phyloP scores from a whole-genome alignment of 2,888 invertebrate species.

The Imbricaverruca yamaguchii region DNA sequence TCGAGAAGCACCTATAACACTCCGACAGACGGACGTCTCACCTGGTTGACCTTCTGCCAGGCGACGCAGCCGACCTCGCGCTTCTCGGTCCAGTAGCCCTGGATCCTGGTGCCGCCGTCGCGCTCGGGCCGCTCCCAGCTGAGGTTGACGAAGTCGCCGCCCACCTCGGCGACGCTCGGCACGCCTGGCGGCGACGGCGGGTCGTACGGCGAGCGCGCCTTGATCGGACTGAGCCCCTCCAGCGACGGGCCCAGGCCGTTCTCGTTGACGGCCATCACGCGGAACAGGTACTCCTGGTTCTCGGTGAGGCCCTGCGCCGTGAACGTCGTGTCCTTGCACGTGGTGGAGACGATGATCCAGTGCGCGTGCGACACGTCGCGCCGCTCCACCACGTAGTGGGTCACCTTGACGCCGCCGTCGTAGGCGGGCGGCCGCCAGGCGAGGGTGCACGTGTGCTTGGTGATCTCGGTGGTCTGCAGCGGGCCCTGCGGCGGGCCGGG shows the following conservation, averaged over 20 bases:
- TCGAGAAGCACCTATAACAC: no score
- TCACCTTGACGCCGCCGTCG: slow-evolving; percentile 85
- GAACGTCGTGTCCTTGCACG: slow-evolving; percentile 71
- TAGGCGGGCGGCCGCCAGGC: slow-evolving; percentile 90
- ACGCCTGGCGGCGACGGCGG: slow-evolving; percentile 87
- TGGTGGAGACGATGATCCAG: slow-evolving; percentile 79
- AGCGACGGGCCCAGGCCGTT: slow-evolving; percentile 89
- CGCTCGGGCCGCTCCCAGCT: slow-evolving; percentile 90
- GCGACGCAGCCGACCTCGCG: slow-evolving; percentile 76
- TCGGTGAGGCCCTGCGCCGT: slow-evolving; percentile 91
- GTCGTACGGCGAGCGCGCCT: slow-evolving; percentile 82
- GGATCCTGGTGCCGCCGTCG: slow-evolving; percentile 94
- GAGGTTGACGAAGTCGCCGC: slow-evolving; percentile 94
- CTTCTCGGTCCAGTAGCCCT: slow-evolving; percentile 99
- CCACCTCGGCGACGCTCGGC: slow-evolving; percentile 86
- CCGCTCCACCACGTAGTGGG: slow-evolving; percentile 92
- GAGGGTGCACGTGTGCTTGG: slow-evolving; percentile 81
- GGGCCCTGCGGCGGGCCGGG: slow-evolving; percentile 93
- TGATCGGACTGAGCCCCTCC: slow-evolving; percentile 78
- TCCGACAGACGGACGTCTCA: no score
- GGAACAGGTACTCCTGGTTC: slow-evolving; percentile 93
- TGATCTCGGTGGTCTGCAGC: slow-evolving; percentile 76
- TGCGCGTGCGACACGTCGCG: slow-evolving; percentile 76
- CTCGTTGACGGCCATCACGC: slow-evolving; percentile 94
- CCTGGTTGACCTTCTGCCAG: slow-evolving; percentile 83